phyloP scores from a whole-genome alignment of 2,797 vertebrate genomes.

The Enteromius anoplus region DNA sequence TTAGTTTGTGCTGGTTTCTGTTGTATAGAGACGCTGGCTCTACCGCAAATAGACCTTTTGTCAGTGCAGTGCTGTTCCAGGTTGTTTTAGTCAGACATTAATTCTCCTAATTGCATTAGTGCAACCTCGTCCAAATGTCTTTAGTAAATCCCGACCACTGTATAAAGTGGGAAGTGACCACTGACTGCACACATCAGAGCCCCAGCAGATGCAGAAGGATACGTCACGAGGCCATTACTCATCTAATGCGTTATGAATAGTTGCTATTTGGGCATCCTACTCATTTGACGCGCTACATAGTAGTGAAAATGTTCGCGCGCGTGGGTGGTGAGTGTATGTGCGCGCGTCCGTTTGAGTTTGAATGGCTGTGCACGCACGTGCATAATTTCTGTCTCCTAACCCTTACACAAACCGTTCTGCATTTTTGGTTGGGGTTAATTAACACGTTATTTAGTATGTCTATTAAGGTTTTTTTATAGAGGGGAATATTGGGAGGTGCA shows the following conservation, averaged over 20 bases:
- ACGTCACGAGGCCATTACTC: not conserved
- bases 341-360: not conserved
- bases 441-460: not conserved
- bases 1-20: constrained; percentile 7
- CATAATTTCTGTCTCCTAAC: not conserved
- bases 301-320: constrained; percentile 7
- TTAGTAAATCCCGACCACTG: not conserved
- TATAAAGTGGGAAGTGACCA: not conserved
- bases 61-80: not conserved
- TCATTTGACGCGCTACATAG: constrained; percentile 2
- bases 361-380: not conserved
- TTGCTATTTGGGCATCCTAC: not conserved
- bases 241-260: not conserved
- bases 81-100: not conserved
- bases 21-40: not conserved
- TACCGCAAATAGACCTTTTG: not conserved
- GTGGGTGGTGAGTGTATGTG: not conserved
- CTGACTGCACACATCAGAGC: too few relatives aligned
- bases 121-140: not conserved
- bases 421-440: not conserved
- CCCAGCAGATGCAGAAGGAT: not conserved
- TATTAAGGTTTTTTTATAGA: not conserved
- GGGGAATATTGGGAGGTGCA: not conserved
- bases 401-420: not conserved
- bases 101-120: not conserved